These are phyloP conservation scores for Drosophila kikkawai DNA, from an alignment of 1,140 invertebrate genomes.

Conservation along the genomic window DNA sequence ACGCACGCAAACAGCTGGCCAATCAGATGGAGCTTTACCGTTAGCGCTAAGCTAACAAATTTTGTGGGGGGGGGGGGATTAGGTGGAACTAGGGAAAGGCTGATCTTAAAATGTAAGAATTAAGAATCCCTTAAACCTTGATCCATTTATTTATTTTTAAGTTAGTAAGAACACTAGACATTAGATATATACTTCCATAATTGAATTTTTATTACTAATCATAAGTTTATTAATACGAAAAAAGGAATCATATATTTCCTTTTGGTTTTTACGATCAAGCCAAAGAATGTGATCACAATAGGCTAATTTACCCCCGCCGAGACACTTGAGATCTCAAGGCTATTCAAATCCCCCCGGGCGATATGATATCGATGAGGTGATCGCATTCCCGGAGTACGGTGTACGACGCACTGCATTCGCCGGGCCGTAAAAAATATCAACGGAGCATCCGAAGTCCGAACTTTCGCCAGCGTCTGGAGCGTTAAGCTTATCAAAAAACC, in stretches of 20 bases:
- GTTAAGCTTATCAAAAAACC: conserved; percentile 16
- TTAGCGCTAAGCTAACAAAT: conserved; percentile 13
- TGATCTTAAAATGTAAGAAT: neutral
- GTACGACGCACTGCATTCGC: neutral
- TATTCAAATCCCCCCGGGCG: neutral
- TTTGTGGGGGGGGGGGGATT: neutral
- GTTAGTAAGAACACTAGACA: neutral
- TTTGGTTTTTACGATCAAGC: neutral
- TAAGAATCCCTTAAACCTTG: neutral
- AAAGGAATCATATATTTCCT: neutral
- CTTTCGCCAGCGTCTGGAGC: conserved; percentile 24
- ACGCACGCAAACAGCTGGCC: conserved; percentile 31
- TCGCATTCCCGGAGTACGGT: conserved; percentile 7
- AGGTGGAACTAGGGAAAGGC: neutral
- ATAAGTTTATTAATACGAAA: neutral
- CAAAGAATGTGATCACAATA: neutral
- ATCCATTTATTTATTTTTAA: neutral
- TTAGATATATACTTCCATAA: too few relatives aligned
- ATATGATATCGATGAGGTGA: conserved; percentile 6
- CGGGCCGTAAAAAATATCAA: neutral
- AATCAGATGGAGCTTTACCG: conserved; percentile 9
- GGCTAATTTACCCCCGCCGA: neutral
- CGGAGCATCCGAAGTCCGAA: conserved; percentile 25
- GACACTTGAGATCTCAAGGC: conserved; percentile 25
- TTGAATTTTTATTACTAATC: neutral